Base-by-base conservation (phyloP, 2,113 vertebrate species). In the Melierax canorus region DNA sequence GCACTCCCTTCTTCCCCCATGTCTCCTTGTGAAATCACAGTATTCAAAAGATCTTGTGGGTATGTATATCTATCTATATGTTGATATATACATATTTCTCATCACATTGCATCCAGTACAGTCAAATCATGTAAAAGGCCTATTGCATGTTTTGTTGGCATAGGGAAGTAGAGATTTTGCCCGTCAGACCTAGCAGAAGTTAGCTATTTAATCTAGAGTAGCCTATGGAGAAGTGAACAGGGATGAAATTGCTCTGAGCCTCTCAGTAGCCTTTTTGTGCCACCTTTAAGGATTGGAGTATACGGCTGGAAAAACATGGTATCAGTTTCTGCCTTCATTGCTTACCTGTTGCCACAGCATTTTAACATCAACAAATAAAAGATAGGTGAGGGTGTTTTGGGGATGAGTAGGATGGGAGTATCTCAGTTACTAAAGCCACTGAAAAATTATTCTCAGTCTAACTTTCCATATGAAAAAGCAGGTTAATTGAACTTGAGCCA, bases 401-500 rank as follows among this genome's bases (percentile, higher is more conserved):
- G 38, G 63, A n/a, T 55, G 72, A 80, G 45, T 50, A 53, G 46
- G 34, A 34, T 34, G 38, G 46, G 63, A 91, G 7, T 27, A 58
- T 30, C 68, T 92, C 32, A 19, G 53, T 30, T 76, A 32, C 29
- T 84, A 69, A 55, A 92, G 76, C 38, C 59, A 68, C 34, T 60
- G 60, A 60, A 58, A 79, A 82, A 19, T 72, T 36, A 30, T 45
- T 68, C 76, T 51, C 43, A 23, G 39, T 55, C 8, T 19, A 68
- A 45, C 15, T 90, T 96, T 90, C 84, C 39, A 2, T 82, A 20
- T 30, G 43, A 87, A 72, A 48, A 79, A 68, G 62, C 74, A 88
- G 77, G 64, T 94, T 90, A 59, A 75, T 43, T 90, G 92, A 88
- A 90, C 81, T 76, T 55, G 43, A 87, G 72, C 83, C 91, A 80